Conservation (phyloP, 2,113 vertebrate genomes). For the Cinclus mexicanus region DNA sequence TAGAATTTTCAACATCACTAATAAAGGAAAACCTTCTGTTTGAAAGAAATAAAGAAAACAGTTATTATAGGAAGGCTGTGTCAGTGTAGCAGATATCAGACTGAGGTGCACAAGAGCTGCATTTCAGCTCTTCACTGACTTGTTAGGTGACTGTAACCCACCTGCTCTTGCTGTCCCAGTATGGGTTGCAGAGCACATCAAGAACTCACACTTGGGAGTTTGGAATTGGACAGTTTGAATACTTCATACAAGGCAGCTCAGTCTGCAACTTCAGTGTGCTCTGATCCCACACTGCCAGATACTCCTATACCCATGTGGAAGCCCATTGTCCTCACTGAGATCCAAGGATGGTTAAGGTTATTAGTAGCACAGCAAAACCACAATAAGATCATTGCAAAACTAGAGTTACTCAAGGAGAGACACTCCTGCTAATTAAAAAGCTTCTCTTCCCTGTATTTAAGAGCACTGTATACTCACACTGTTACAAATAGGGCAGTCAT, state of each 20-base stretch:
- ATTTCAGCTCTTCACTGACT: background rate
- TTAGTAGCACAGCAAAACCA: background rate
- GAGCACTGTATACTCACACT: background rate
- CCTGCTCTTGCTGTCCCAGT: background rate
- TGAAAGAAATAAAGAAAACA: background rate
- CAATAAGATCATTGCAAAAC: background rate
- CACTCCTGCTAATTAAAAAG: background rate
- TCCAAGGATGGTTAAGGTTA: background rate
- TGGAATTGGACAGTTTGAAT: background rate
- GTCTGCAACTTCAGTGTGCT: background rate
- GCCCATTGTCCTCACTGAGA: background rate
- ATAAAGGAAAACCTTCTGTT: background rate
- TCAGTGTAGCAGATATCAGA: background rate
- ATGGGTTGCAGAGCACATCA: background rate
- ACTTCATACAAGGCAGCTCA: background rate
- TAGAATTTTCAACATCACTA: background rate
- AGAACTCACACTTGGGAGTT: background rate
- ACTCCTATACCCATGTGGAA: rapidly evolving
- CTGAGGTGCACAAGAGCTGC: background rate
- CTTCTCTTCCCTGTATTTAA: background rate
- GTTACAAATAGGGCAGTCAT: background rate
- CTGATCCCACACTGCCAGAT: background rate
- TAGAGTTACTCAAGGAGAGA: background rate
- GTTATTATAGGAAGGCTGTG: background rate
- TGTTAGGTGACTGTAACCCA: background rate